Evolutionary conservation across 2,113 vertebrate genomes (phyloP).

Genomic region (Neotragus moschatus): DNA sequence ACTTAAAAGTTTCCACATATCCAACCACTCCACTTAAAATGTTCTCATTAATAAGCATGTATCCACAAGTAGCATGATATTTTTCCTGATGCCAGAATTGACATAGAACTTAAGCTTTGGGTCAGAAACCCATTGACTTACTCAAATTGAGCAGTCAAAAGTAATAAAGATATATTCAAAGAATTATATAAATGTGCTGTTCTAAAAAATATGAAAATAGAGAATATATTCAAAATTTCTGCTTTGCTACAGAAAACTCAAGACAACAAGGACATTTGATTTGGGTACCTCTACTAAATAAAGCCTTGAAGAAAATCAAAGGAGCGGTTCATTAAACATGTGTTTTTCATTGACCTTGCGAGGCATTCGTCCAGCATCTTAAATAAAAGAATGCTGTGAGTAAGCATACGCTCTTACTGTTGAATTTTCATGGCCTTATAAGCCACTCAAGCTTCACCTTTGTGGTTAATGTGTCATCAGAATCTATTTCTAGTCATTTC

Average conservation of each 20-base stretch:
- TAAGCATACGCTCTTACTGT: not conserved
- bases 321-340: not conserved
- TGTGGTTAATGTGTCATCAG: not conserved
- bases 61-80: not conserved
- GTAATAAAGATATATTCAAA: not conserved
- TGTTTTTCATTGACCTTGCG: constrained; percentile 42
- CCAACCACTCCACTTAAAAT: not conserved
- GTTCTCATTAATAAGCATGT: not conserved
- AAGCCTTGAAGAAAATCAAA: constrained; percentile 22
- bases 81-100: constrained; percentile 1
- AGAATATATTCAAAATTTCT: not conserved
- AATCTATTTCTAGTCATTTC: constrained; percentile 24
- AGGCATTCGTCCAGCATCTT: not conserved
- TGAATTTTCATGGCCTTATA: constrained; percentile 22
- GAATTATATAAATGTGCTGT: not conserved
- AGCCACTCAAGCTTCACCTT: constrained; percentile 39
- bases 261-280: constrained; percentile 11
- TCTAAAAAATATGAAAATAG: not conserved
- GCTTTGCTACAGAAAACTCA: constrained; percentile 16
- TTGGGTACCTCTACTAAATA: not conserved
- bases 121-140: not conserved
- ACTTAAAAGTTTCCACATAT: not conserved
- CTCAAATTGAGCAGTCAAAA: not conserved
- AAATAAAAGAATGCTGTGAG: not conserved
- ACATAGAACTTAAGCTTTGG: not conserved